Evolutionary conservation across 2,113 vertebrate genomes (phyloP).

Genomic region (Malurus melanocephalus): DNA sequence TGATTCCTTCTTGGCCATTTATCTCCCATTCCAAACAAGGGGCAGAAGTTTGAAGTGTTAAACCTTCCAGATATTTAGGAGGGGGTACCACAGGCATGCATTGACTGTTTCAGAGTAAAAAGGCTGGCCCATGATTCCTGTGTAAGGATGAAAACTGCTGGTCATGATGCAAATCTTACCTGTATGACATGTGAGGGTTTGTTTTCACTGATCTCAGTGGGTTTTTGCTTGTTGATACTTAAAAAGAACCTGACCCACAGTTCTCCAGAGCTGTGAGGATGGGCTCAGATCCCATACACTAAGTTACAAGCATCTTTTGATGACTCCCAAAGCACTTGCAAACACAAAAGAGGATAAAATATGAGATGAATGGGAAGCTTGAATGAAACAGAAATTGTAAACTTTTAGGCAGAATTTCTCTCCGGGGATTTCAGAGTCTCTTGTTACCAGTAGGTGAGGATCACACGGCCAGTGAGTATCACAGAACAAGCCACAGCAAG

Average conservation of each 20-base stretch:
- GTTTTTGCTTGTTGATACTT: background rate
- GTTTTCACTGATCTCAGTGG: background rate
- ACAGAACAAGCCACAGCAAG: background rate
- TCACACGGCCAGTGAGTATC: background rate
- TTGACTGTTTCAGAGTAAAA: background rate
- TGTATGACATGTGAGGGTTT: fast-evolving
- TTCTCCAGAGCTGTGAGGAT: background rate
- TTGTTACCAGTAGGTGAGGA: background rate
- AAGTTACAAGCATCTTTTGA: background rate
- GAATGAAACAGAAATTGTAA: slow-evolving; percentile 41
- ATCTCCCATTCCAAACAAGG: slow-evolving; percentile 7
- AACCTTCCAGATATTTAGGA: background rate
- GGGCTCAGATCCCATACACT: background rate
- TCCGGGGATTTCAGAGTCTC: background rate
- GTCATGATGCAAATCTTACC: background rate
- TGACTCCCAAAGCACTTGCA: slow-evolving; percentile 23
- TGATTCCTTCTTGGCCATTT: slow-evolving; percentile 28
- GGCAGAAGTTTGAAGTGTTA: slow-evolving; percentile 22
- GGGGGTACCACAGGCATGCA: background rate
- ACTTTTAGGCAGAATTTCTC: slow-evolving; percentile 1
- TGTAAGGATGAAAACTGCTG: background rate
- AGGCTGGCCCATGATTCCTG: background rate
- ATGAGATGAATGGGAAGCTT: slow-evolving; percentile 38
- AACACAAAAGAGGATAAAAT: slow-evolving; percentile 26
- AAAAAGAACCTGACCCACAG: background rate